Conservation (phyloP, 2,113 vertebrate genomes). For the Microtus richardsoni region DNA sequence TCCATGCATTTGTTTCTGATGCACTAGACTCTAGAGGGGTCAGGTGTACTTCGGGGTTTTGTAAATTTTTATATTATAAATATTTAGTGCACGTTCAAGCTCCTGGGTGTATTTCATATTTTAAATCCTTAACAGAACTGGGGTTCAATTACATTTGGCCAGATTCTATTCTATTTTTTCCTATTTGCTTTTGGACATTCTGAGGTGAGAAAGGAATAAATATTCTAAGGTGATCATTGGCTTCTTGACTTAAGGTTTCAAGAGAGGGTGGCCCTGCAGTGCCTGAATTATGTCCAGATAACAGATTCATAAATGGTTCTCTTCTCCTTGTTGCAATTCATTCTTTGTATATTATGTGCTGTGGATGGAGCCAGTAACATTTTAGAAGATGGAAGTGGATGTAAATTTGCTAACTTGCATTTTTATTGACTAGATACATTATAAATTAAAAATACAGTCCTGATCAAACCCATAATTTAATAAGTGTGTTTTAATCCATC, state of each 20-base stretch:
- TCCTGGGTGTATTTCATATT: neutral
- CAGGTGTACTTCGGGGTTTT: neutral
- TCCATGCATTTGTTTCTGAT: neutral
- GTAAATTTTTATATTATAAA: slow-evolving; percentile 26
- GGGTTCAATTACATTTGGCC: neutral
- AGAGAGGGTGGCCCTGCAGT: neutral
- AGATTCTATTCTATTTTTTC: slow-evolving; percentile 24
- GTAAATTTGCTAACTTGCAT: neutral
- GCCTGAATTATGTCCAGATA: neutral
- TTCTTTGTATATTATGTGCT: neutral
- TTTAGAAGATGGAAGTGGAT: slow-evolving; percentile 13
- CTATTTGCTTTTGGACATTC: slow-evolving; percentile 15
- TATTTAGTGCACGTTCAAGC: neutral
- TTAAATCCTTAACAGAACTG: neutral
- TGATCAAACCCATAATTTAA: neutral
- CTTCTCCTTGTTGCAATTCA: neutral
- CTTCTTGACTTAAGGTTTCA: neutral
- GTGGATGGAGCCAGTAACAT: neutral
- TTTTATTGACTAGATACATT: slow-evolving; percentile 26
- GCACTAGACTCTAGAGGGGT: neutral
- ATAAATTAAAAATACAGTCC: neutral
- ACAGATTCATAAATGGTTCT: neutral
- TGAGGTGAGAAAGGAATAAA: neutral
- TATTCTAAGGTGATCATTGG: neutral
- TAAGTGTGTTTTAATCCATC: neutral